Percentiles rank a stretch among this genome's conserved stretches.
phyloP scores from a whole-genome alignment of 2,888 invertebrate species.

The Eristalis pertinax region DNA sequence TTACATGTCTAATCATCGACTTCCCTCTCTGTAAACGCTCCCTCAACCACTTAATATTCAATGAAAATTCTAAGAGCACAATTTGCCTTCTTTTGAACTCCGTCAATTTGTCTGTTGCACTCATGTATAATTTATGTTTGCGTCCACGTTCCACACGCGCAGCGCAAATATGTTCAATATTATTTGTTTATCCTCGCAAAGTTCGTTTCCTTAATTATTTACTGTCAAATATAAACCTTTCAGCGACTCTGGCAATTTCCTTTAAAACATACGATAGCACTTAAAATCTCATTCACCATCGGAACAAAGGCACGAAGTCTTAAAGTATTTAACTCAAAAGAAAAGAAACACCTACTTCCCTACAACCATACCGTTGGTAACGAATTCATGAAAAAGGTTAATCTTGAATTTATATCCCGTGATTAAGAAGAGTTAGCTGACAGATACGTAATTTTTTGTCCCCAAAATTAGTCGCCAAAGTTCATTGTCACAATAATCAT shows the following conservation, averaged over 20 bases:
- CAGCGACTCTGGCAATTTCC: background rate
- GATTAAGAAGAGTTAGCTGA: constrained; percentile 20
- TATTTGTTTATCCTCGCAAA: background rate
- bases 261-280: background rate
- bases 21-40: background rate
- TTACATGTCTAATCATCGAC: background rate
- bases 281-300: background rate
- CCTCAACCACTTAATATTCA: background rate
- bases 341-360: background rate
- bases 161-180: background rate
- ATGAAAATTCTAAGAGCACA: background rate
- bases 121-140: background rate
- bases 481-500: constrained; percentile 24
- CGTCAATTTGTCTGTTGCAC: background rate
- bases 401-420: constrained; percentile 10
- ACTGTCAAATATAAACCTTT: background rate
- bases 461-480: constrained; percentile 8
- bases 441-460: background rate
- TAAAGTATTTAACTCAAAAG: background rate
- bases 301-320: background rate
- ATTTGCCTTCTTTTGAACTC: background rate
- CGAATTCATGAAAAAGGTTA: background rate
- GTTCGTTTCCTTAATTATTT: background rate
- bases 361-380: background rate
- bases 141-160: background rate